Base-by-base conservation (phyloP, 2,888 invertebrate species). In the Balanococcus diminutus region DNA sequence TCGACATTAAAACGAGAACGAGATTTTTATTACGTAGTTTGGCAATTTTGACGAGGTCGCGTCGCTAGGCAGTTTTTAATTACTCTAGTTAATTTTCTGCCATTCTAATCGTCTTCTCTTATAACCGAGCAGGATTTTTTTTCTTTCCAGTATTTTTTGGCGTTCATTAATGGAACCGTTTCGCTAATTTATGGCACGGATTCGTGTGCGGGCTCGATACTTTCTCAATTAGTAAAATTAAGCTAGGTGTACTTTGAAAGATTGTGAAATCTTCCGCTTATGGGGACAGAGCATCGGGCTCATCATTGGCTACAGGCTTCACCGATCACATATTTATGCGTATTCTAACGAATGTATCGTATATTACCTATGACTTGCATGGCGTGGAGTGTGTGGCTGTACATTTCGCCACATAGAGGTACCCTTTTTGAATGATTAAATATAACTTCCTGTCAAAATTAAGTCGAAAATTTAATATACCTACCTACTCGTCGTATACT, bases 151-250 rank as follows among this genome's bases (percentile, higher is more conserved):
- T n/a, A n/a, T n/a, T n/a, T 39, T 39, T 39, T 11, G 56, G 56
- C 56, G 22, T 56, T 56, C 22, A 22, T 56, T 56, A 22, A 56
- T 22, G 8, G 56, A 22, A 22, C 56, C 3, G 19, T 56, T 22
- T 19, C 19, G 22, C 22, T 56, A 56, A 56, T 56, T 56, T 56
- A 56, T 56, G 56, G 56, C 22, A 1, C 56, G 56, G 56, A 56
- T 56, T 22, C 56, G 56, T 56, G 56, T 56, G 56, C 56, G 56
- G 56, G 56, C 56, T 56, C 56, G 56, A 56, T 56, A 56, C 36
- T 36, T 56, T 56, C 56, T 56, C 56, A 56, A 56, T 56, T 56
- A 56, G 9, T 19, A 56, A 56, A 56, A 56, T 19, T 22, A 56
- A 56, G 0, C 56, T 46, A 46, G 36, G 36, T 36, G 36, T 8